Evolutionary conservation across 2,888 invertebrate genomes (phyloP), one percentile per base, ranked within the genome.

Genomic region (Pollenia griseotomentosa): DNA sequence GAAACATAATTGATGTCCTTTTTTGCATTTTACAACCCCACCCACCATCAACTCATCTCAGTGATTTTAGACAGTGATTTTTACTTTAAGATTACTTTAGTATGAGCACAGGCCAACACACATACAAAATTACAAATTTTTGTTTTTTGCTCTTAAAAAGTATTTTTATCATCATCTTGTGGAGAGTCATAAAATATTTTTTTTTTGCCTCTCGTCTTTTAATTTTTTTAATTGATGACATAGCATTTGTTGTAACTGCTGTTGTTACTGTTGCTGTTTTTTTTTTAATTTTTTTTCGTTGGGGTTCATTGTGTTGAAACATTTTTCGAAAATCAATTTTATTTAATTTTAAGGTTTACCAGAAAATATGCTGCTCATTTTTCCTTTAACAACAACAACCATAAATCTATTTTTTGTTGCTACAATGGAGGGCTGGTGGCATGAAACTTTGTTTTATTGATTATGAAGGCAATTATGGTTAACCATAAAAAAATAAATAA

Each of bases 401-500:
- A 33, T 8, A 33, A 33, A 6, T 14, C 11, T 2, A 23, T 23
- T 33, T 59, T 23, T 12, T 12, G 10, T 42, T 63, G 61, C 8
- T 63, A 2, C 4, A 10, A n/a, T n/a, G 9, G 2, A n/a, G 61
- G 19, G 42, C 2, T 8, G 7, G 9, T 42, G 23, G 12, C 3
- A 16, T 42, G 12, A 71, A 55, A 55, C 16, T 44, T 19, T 46
- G 65, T 66, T 73, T 66, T 74, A 81, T 81, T 81, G 81, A 81
- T 81, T 74, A 81, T 66, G 55, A 74, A 57, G 81, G 81, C 81
- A 81, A 81, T 81, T 81, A 81, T 81, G 81, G 73, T 81, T 81
- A 57, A 16, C 81, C 81, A 74, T 74, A 66, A 48, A 66, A 70
- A 73, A 42, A n/a, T n/a, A n/a, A 6, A 63, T 42, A 73, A 70